Evolutionary conservation across 2,888 invertebrate species (phyloP).

Genomic region (Drosophila setosimentum): DNA sequence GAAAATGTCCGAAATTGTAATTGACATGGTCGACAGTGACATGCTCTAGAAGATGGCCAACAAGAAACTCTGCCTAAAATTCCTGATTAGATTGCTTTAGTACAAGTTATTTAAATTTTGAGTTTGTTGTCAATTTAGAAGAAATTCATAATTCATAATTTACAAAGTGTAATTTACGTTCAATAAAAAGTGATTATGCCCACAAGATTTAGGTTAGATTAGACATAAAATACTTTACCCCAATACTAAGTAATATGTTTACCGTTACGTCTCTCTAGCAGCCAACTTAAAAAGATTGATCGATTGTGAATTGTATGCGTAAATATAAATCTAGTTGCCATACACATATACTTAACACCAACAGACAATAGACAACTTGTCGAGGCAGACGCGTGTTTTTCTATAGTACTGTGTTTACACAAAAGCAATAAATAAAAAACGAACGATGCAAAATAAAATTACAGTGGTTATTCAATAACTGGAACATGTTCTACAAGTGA

Average conservation of each 20-base stretch:
- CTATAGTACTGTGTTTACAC: slow-evolving; percentile 62
- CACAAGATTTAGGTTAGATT: slow-evolving; percentile 39
- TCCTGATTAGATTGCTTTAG: slow-evolving; percentile 24
- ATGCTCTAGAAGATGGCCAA: slow-evolving; percentile 85
- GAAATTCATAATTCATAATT: slow-evolving; percentile 12
- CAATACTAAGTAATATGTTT: slow-evolving; percentile 22
- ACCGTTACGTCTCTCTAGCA: slow-evolving; percentile 45
- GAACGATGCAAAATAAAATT: slow-evolving; percentile 15
- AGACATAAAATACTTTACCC: slow-evolving; percentile 10
- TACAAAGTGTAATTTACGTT: slow-evolving; percentile 30
- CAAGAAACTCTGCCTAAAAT: background rate
- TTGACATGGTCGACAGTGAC: slow-evolving; percentile 88
- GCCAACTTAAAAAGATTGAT: slow-evolving; percentile 27
- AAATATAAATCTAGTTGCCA: slow-evolving; percentile 12
- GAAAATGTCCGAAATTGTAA: slow-evolving; percentile 89
- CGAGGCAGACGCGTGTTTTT: slow-evolving; percentile 47
- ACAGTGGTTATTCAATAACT: background rate
- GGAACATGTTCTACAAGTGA: background rate
- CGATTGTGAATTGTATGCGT: slow-evolving; percentile 28
- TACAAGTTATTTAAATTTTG: slow-evolving; percentile 8
- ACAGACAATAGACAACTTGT: slow-evolving; percentile 46
- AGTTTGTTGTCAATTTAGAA: slow-evolving; percentile 38
- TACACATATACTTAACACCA: slow-evolving; percentile 23
- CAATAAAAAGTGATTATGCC: background rate
- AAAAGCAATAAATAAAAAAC: slow-evolving; percentile 66